Conservation (phyloP, 2,797 vertebrate species). For the Spinus olivaceus region DNA sequence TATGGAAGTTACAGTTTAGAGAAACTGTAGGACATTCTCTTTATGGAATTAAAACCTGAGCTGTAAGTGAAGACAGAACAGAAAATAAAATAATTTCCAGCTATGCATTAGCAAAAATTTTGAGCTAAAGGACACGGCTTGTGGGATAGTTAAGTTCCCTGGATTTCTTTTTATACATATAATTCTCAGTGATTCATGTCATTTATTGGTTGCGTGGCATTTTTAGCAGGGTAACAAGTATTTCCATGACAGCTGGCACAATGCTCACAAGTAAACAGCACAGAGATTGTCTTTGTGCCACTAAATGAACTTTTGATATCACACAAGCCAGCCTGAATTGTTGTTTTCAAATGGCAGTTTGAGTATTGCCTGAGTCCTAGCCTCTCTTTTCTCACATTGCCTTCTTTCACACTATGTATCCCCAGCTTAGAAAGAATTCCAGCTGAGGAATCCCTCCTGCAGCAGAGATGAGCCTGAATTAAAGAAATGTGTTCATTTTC, state of each 20-base stretch:
- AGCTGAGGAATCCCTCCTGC: not conserved
- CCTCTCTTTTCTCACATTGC: not conserved
- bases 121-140: not conserved
- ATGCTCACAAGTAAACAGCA: not conserved
- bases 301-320: not conserved
- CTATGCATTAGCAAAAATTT: not conserved
- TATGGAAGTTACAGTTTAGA: not conserved
- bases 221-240: not conserved
- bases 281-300: not conserved
- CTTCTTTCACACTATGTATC: not conserved
- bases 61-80: not conserved
- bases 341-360: not conserved
- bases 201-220: not conserved
- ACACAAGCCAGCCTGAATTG: not conserved
- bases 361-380: not conserved
- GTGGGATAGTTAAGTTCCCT: not conserved
- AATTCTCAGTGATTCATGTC: not conserved
- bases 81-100: not conserved
- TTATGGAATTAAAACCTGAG: not conserved
- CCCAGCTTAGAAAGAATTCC: not conserved
- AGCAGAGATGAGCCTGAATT: not conserved
- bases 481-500: not conserved
- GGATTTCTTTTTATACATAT: not conserved
- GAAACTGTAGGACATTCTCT: not conserved
- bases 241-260: not conserved